These are phyloP conservation scores for Luehdorfia chinensis DNA, from an alignment of 1,140 invertebrate species.

Conservation along the genomic window DNA sequence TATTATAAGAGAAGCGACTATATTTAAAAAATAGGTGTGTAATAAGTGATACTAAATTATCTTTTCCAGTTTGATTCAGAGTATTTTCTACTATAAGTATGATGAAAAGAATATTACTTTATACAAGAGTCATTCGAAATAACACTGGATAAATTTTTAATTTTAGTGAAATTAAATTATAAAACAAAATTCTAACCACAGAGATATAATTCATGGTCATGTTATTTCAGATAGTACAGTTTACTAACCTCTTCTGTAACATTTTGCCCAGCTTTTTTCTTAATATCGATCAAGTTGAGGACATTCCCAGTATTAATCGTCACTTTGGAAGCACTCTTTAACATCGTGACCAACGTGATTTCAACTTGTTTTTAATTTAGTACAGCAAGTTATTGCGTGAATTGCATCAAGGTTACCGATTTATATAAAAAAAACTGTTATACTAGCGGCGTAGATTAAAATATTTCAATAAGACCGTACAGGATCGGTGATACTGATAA, in stretches of 20 bases:
- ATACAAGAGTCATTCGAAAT: too few relatives aligned
- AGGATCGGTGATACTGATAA: slow-evolving; percentile 27
- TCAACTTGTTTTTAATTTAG: slow-evolving; percentile 22
- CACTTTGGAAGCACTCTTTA: slow-evolving; percentile 68
- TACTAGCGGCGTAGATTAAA: slow-evolving; percentile 14
- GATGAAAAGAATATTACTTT: too few relatives aligned
- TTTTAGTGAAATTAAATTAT: too few relatives aligned
- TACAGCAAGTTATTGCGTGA: slow-evolving; percentile 23
- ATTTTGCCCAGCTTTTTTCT: slow-evolving; percentile 88
- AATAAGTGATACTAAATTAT: too few relatives aligned
- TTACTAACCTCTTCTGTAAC: slow-evolving; percentile 87
- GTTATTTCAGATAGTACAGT: too few relatives aligned
- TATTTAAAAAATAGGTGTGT: too few relatives aligned
- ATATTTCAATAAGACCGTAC: slow-evolving; percentile 17
- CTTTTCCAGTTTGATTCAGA: too few relatives aligned
- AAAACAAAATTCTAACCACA: too few relatives aligned
- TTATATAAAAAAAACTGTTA: slow-evolving; percentile 23
- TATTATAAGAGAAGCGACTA: too few relatives aligned
- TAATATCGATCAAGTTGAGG: slow-evolving; percentile 87
- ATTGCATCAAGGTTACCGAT: slow-evolving; percentile 38
- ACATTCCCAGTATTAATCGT: slow-evolving; percentile 92
- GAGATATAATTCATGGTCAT: too few relatives aligned
- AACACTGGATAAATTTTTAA: too few relatives aligned
- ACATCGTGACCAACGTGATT: slow-evolving; percentile 52
- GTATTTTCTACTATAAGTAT: too few relatives aligned